Conservation (phyloP, 2,797 vertebrate species). For the Hydrophis major region DNA sequence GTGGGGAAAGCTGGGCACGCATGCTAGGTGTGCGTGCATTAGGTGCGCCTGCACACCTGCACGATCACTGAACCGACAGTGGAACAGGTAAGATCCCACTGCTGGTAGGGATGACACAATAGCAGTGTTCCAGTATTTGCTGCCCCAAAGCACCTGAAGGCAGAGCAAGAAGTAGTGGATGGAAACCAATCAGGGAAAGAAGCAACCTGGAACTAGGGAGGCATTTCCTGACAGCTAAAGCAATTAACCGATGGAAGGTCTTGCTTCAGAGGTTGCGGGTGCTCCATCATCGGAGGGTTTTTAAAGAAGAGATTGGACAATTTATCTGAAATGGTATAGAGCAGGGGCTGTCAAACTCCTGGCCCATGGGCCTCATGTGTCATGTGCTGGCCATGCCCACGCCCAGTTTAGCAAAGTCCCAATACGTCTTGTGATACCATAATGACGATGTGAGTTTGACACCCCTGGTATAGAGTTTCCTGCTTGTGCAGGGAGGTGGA, state of each 20-base stretch:
- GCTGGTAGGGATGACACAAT: background rate
- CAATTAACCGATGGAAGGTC: background rate
- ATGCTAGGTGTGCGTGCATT: too few relatives aligned
- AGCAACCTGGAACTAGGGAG: background rate
- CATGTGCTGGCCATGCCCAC: too few relatives aligned
- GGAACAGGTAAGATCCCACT: too few relatives aligned
- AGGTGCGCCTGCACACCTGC: too few relatives aligned
- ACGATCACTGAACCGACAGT: too few relatives aligned
- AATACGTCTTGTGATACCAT: too few relatives aligned
- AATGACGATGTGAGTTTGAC: too few relatives aligned
- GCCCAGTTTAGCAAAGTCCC: too few relatives aligned
- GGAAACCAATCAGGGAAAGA: background rate
- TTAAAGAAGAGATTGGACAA: background rate
- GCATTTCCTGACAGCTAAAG: background rate
- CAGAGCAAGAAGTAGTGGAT: background rate
- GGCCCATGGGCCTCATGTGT: too few relatives aligned
- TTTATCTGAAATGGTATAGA: background rate
- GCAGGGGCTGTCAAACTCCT: too few relatives aligned
- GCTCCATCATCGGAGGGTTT: background rate
- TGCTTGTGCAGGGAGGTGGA: background rate
- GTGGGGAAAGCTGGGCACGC: too few relatives aligned
- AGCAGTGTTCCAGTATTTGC: background rate
- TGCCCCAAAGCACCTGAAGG: background rate
- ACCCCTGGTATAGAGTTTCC: background rate
- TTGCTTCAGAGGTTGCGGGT: background rate